Conservation (phyloP, 2,113 vertebrate species). For the Raja brachyura region DNA sequence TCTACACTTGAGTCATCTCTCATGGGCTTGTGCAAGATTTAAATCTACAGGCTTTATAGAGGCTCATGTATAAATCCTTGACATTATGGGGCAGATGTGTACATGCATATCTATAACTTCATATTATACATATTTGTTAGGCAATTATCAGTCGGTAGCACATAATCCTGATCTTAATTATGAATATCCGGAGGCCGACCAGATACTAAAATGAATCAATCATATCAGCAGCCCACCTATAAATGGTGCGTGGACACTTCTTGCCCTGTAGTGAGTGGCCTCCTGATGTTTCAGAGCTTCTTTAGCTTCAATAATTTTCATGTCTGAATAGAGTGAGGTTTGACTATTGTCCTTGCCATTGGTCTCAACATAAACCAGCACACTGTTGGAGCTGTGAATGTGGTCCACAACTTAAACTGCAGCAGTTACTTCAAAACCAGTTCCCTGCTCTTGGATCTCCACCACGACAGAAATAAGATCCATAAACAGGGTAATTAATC, state of each 20-base stretch:
- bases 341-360: background rate
- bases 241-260: background rate
- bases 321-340: background rate
- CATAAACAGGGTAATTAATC: background rate
- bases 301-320: background rate
- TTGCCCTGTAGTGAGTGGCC: background rate
- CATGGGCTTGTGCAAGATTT: too few species aligned
- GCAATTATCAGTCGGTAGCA: too few species aligned
- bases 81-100: too few species aligned
- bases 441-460: background rate
- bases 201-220: background rate
- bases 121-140: too few species aligned
- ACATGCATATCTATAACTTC: too few species aligned
- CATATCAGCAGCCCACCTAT: background rate
- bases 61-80: too few species aligned
- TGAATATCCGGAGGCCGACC: background rate
- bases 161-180: background rate
- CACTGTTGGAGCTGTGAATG: background rate
- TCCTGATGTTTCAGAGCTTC: background rate
- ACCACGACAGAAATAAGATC: background rate
- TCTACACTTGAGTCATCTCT: background rate
- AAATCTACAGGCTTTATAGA: too few species aligned
- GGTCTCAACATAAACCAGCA: background rate
- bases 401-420: too few species aligned
- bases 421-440: background rate